Evolutionary conservation across 2,888 invertebrate species (phyloP), one percentile per base, ranked within the genome.

Genomic region (Acanthosepion pharaonis): DNA sequence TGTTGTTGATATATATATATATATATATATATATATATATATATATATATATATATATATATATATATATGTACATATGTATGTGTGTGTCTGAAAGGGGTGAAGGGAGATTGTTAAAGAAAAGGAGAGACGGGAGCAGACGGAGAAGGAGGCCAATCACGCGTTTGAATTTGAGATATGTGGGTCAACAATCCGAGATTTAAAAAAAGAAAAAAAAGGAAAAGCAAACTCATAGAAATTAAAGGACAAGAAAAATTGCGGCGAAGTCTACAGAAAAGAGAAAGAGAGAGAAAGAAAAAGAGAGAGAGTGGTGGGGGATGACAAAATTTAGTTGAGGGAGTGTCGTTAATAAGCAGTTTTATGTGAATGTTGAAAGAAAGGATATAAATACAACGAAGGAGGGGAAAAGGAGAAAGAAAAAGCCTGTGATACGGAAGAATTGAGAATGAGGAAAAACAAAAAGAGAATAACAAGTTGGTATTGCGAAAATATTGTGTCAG

Each of bases 401-500:
- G 23, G 59, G 23, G 20, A 6, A 59, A 23, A 23, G 59, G 59
- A 23, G 23, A 23, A 59, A 23, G 20, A 23, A 20, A 55, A 55
- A 51, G 51, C 15, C 51, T 15, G 51, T 51, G 51, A 64, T 64
- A 25, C 64, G 64, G 25, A 64, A 64, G 28, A 25, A 8, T 25
- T 64, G 25, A 64, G 78, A 78, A 28, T 28, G n/a, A 78, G n/a
- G n/a, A 28, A n/a, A 78, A 9, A 9, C 9, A 78, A n/a, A 15
- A 78, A 9, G n/a, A 78, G 78, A 4, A 78, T 78, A 78, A 78
- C 78, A n/a, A n/a, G n/a, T 78, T 78, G n/a, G 33, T 78, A 78
- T 78, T 78, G 78, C 78, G 78, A 33, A 78, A 78, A 78, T 78
- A 78, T 78, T 78, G 78, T 78, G 78, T 78, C 78, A 78, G 78